Evolutionary conservation across 2,113 vertebrate species (phyloP), one percentile per base, ranked within the genome.

Genomic region (Crotalus tigris): DNA sequence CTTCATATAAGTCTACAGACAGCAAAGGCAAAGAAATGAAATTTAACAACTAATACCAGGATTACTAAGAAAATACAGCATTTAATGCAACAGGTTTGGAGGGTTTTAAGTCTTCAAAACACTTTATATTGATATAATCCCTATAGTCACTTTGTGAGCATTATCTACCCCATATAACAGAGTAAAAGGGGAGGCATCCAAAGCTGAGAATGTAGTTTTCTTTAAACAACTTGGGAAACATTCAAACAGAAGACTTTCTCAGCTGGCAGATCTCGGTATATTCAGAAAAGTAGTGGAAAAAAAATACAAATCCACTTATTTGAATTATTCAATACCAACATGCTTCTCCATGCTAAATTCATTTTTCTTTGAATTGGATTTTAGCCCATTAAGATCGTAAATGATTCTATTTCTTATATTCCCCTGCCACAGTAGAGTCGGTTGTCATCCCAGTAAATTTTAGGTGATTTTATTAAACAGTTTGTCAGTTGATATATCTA

Each of bases 21-120:
- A 88, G 51, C 26, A 88, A 88, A 54, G 51, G 51, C 51, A 55
- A 87, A 87, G 49, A 87, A 87, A 87, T n/a, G 15, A 29, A 33
- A 88, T 88, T 54, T 88, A 88, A 88, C 87, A 88, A 88, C 54
- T 88, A 88, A 88, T 88, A 57, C 54, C 17, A 57, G n/a, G 87
- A 88, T 88, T 55, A 88, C 33, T 88, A 21, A 55, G 19, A 81
- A 81, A 81, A 81, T 81, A 81, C 33, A 81, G 33, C 75, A 81
- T 81, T 44, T 81, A 54, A 88, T 53, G n/a, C 53, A 88, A 55
- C 17, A 57, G 7, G n/a, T 88, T 57, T n/a, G 87, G 87, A 57
- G 17, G n/a, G n/a, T 23, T 88, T 57, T 33, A 88, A 23, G 87
- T 17, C 19, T 55, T 57, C 53, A 88, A 88, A n/a, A 88, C 44